Evolutionary conservation across 2,797 vertebrate genomes (phyloP).

Genomic region (Rhinogobio ventralis): DNA sequence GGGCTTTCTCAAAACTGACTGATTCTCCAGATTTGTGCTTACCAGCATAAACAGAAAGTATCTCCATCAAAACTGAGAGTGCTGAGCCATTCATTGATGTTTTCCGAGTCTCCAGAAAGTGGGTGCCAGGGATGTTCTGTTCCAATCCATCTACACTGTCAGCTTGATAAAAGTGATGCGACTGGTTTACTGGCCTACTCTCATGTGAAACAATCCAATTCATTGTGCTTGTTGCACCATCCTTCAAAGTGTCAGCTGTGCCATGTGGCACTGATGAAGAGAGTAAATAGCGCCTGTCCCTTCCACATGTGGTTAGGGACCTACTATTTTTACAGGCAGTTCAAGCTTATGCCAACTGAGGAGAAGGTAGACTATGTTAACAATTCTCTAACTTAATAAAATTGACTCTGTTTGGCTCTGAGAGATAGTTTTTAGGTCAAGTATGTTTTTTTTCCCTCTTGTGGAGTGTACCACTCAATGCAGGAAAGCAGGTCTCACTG

Average conservation of each 20-base stretch:
- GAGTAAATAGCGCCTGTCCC: conserved; percentile 20
- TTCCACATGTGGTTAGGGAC: conserved; percentile 25
- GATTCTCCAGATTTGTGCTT: background rate
- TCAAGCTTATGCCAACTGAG: conserved; percentile 8
- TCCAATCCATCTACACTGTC: conserved; percentile 37
- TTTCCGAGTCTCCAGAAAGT: background rate
- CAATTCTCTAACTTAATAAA: background rate
- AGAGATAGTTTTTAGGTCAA: conserved; percentile 15
- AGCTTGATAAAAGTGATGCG: conserved; percentile 36
- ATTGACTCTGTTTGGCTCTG: background rate
- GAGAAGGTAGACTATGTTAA: background rate
- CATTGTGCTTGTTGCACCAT: conserved; percentile 36
- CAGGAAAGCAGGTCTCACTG: conserved; percentile 7
- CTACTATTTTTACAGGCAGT: conserved; percentile 29
- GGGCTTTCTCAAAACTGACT: background rate
- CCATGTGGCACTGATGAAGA: conserved; percentile 19
- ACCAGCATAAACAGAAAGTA: background rate
- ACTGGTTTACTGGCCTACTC: conserved; percentile 40
- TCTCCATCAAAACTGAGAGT: background rate
- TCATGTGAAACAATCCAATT: conserved; percentile 50
- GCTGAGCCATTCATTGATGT: background rate
- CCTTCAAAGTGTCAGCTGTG: conserved; percentile 47
- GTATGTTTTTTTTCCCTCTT: background rate
- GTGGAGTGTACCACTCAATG: background rate
- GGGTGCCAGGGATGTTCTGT: conserved; percentile 6